These are phyloP conservation scores for Tenthredo distinguenda DNA, from an alignment of 2,888 invertebrate species.

Conservation along the genomic window DNA sequence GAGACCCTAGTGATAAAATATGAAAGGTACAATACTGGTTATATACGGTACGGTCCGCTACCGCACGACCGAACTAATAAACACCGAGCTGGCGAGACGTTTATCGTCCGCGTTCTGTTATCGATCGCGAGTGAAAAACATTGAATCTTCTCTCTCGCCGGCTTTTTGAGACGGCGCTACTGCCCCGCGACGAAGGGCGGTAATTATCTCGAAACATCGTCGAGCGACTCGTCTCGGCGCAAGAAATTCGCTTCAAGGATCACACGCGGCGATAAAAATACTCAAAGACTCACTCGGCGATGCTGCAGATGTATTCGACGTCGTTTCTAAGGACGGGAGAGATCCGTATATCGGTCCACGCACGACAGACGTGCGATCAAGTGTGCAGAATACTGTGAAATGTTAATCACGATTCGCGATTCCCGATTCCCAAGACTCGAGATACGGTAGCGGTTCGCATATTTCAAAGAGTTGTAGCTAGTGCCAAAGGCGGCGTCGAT, in stretches of 20 bases:
- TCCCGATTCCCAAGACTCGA: neutral
- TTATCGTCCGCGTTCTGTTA: conserved; percentile 47
- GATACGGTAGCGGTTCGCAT: conserved; percentile 25
- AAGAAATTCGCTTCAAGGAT: neutral
- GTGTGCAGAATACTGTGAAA: neutral
- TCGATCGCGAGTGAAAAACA: conserved; percentile 47
- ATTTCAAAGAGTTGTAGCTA: conserved; percentile 44
- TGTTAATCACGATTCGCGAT: conserved; percentile 1
- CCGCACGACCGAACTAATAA: conserved; percentile 44
- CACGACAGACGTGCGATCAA: neutral
- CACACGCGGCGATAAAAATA: neutral
- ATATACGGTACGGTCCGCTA: neutral
- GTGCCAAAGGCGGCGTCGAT: conserved; percentile 53
- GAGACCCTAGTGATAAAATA: conserved; percentile 39
- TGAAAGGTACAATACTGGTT: conserved; percentile 43
- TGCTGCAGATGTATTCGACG: no score
- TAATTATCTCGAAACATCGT: neutral
- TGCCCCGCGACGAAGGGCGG: neutral
- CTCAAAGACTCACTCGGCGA: neutral
- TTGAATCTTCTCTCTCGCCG: neutral
- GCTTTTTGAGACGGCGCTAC: neutral
- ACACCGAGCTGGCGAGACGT: conserved; percentile 33
- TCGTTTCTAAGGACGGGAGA: no score
- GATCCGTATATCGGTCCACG: neutral
- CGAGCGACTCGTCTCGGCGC: neutral